Conservation (phyloP, 2,797 vertebrate genomes). For the Coranthus polyacanthus region DNA sequence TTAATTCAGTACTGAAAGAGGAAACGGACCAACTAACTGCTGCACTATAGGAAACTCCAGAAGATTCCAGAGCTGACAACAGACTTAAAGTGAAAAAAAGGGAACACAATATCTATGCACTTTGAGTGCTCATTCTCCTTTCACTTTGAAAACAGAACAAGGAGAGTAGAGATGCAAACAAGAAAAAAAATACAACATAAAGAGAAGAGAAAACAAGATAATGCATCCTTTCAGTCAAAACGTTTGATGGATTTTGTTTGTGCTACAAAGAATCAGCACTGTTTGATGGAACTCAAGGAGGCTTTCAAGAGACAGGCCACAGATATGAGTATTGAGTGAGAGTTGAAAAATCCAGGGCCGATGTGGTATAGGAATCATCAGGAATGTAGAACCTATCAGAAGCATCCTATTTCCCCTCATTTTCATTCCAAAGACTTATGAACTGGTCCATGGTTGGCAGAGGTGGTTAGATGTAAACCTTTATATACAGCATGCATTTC, state of each 20-base stretch:
- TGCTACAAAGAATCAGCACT: slow-evolving; percentile 27
- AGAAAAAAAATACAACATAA: slow-evolving; percentile 19
- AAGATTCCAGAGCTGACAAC: slow-evolving; percentile 45
- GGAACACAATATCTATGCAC: slow-evolving; percentile 42
- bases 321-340: slow-evolving; percentile 41
- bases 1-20: slow-evolving; percentile 64
- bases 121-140: slow-evolving; percentile 51
- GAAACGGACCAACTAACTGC: slow-evolving; percentile 29
- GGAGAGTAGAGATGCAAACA: slow-evolving; percentile 22
- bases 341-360: slow-evolving; percentile 38
- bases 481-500: slow-evolving; percentile 18
- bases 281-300: slow-evolving; percentile 49
- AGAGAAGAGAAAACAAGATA: slow-evolving; percentile 53
- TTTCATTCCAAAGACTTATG: slow-evolving; percentile 36
- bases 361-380: slow-evolving; percentile 38
- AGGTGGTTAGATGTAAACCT: slow-evolving; percentile 35
- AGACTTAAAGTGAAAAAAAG: slow-evolving; percentile 35
- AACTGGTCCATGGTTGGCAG: slow-evolving; percentile 20
- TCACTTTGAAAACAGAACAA: slow-evolving; percentile 62
- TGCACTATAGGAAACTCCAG: slow-evolving; percentile 37
- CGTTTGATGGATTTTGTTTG: slow-evolving; percentile 52
- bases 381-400: slow-evolving; percentile 46
- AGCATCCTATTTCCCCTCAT: slow-evolving; percentile 20
- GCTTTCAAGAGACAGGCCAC: slow-evolving; percentile 45
- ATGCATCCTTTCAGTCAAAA: slow-evolving; percentile 37